A percentile compares a stretch with the other conserved stretches of the same genome.
Conservation (phyloP, 2,113 vertebrate species). For the Ovibos moschatus region DNA sequence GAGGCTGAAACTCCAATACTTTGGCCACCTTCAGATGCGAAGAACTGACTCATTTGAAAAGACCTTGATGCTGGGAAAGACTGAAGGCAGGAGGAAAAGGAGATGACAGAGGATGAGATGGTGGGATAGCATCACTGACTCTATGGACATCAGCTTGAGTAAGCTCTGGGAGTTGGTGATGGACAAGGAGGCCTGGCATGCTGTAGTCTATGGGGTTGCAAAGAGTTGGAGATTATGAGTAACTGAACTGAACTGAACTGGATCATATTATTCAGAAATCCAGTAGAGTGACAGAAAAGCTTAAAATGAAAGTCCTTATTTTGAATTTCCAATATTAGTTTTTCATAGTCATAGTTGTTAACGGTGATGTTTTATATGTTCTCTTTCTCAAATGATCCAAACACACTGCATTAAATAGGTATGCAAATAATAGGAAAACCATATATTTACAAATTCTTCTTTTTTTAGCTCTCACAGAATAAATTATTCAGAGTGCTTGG, state of each 20-base stretch:
- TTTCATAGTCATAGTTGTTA: constrained; percentile 48
- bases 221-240: neutral
- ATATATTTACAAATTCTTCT: constrained; percentile 60
- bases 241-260: neutral
- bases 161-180: neutral
- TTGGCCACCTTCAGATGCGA: neutral
- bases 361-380: constrained; percentile 46
- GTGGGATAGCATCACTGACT: neutral
- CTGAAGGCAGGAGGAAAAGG: neutral
- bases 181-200: neutral
- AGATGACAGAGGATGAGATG: neutral
- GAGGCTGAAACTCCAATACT: neutral
- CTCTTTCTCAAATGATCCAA: constrained; percentile 72
- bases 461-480: constrained; percentile 53
- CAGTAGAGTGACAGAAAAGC: neutral
- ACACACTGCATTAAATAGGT: constrained; percentile 79
- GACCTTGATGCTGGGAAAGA: neutral
- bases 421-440: constrained; percentile 80
- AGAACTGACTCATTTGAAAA: neutral
- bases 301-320: constrained; percentile 13
- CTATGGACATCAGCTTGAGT: neutral
- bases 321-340: constrained; percentile 35
- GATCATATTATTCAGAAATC: neutral
- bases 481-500: constrained; percentile 59
- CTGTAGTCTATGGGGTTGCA: neutral